Evolutionary conservation across 2,888 invertebrate species (phyloP), one percentile per base, ranked within the genome.

Genomic region (Lysandra bellargus): DNA sequence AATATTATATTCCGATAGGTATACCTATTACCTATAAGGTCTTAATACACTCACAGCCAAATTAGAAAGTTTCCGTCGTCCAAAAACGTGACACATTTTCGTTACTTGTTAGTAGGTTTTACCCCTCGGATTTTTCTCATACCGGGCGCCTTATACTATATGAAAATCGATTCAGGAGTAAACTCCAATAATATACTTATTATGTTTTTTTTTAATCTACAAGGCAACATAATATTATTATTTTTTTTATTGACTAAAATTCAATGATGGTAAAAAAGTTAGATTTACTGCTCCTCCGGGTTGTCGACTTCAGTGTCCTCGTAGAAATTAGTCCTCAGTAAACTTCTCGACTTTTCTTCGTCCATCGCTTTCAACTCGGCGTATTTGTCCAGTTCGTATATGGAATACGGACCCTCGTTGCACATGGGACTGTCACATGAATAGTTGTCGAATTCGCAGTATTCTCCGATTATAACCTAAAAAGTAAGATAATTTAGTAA

Each of bases 381-480:
- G 60, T 80, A 80, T 17, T 80, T 83, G 74, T 82, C 81, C 23
- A 82, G 73, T 6, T 85, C 83, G 44, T 83, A 81, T 30, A 89
- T 83, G 4, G 86, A 87, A 83, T 93, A 94, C 0, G 94, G 94
- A 0, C 94, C 94, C 84, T 94, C 94, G 80, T 88, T 91, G 85
- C 94, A 94, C 80, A 87, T 88, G 0, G 91, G 88, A 0, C 87
- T 92, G 49, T 90, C 88, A 82, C 94, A 94, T 0, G 93, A 92
- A 84, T 90, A 94, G 83, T 94, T 94, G 81, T 94, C 94, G 80
- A 86, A 93, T 83, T 94, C 93, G 82, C 94, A 94, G 83, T 88
- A 91, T 82, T 94, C 91, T 0, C 94, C 94, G 84, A 92, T 86
- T 78, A 94, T 87, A 80, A 85, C 86, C 94, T 94, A 87, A 30